Base-by-base conservation (phyloP, 2,888 invertebrate genomes). In the Dryocosmus kuriphilus region DNA sequence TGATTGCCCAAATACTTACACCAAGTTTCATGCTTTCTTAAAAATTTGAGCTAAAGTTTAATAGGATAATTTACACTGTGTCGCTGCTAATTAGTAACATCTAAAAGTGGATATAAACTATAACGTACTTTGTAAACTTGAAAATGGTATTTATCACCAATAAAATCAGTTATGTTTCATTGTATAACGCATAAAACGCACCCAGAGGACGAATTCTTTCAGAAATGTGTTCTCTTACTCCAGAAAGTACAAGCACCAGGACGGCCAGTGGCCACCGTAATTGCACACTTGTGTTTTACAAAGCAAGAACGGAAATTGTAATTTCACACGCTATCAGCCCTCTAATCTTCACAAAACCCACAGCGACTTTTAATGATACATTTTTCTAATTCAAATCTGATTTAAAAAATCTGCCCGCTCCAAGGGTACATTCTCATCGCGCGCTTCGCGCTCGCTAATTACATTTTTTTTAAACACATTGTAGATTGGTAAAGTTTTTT, bases 301-400 rank as follows among this genome's bases (percentile, higher is more conserved):
- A 63, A 51, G 30, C 41, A 24, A 75, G 71, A 75, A 79, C 81
- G 79, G 79, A 83, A 80, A 81, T 81, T 79, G 78, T 80, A 81
- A 81, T 80, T 81, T 81, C 78, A 81, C 81, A 80, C 80, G 80
- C 80, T 79, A 78, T 30, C 79, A 77, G 65, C 74, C 61, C 61
- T 60, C 78, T 77, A 80, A 82, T 79, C 74, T 71, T 74, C 61
- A 46, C 27, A 61, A 73, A 62, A 73, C 63, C 30, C 63, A 24
- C 67, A 60, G 35, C 55, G 63, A 35, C 63, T 74, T 63, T 74
- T 74, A 62, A 74, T 30, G 38, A 73, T 38, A 5, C 41, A 24
- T 14, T 65, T 38, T 22, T 62, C 16, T 16, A 3, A 41, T 16
- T 41, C 8, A n/a, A n/a, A 51, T n/a, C n/a, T 51, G n/a, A 51